These are phyloP conservation scores for Helicolenus hilgendorfi DNA, from an alignment of 2,797 vertebrate species.

Conservation along the genomic window DNA sequence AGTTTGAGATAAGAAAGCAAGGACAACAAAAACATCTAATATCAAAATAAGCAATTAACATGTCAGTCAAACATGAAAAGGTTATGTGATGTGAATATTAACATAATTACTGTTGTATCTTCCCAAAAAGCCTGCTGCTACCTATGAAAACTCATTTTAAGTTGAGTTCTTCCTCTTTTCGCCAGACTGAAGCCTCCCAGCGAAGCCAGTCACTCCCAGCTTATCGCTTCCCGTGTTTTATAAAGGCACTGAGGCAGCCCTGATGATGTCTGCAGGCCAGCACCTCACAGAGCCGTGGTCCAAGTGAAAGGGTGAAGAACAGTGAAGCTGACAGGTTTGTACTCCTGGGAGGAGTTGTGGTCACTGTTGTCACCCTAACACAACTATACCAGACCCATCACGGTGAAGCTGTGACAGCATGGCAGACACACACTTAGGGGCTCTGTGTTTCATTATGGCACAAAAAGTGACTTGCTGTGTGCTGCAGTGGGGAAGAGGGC, in stretches of 20 bases:
- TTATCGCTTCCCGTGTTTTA: not conserved
- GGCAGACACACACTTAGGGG: not conserved
- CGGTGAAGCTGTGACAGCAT: not conserved
- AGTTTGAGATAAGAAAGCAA: slow-evolving; percentile 1
- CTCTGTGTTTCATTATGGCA: not conserved
- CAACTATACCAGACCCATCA: slow-evolving; percentile 2
- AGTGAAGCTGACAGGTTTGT: slow-evolving; percentile 19
- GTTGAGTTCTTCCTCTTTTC: not conserved
- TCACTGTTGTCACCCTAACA: slow-evolving; percentile 25
- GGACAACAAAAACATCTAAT: not conserved
- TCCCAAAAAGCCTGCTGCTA: not conserved
- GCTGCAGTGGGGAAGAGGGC: not conserved
- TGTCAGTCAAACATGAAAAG: not conserved
- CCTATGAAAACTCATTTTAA: not conserved
- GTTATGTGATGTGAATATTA: not conserved
- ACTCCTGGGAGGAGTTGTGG: slow-evolving; percentile 17
- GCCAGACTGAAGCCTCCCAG: not conserved
- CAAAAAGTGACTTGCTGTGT: not conserved
- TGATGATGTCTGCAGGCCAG: not conserved
- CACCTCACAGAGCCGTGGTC: not conserved
- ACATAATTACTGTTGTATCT: not conserved
- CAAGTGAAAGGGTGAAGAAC: slow-evolving; percentile 32
- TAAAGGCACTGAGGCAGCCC: not conserved
- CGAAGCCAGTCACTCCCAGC: not conserved
- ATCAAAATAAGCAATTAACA: not conserved